Conservation (phyloP, 1,140 invertebrate species). For the Cardiocondyla obscurior region DNA sequence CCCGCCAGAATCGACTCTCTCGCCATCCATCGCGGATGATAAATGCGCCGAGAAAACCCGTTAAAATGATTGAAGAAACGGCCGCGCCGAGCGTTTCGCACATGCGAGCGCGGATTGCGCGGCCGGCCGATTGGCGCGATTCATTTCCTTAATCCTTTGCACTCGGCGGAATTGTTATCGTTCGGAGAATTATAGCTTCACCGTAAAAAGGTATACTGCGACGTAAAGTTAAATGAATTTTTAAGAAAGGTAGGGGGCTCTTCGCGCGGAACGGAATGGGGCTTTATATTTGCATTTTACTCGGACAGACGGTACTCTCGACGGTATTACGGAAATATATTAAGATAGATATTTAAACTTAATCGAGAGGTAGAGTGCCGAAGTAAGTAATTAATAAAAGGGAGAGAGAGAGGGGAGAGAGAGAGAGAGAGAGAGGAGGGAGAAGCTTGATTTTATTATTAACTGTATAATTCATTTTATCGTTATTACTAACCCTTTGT, state of each 20-base stretch:
- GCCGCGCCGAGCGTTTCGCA: conserved; percentile 19
- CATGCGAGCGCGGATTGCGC: conserved; percentile 46
- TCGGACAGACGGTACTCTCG: conserved; percentile 19
- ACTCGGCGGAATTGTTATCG: conserved; percentile 53
- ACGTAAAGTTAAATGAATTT: conserved; percentile 48
- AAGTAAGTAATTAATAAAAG: conserved; percentile 47
- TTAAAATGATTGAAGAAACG: conserved; percentile 58
- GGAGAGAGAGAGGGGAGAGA: not conserved
- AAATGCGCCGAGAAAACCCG: conserved; percentile 52
- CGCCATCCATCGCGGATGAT: conserved; percentile 53
- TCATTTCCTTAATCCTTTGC: conserved; percentile 55
- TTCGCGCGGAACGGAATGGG: conserved; percentile 3
- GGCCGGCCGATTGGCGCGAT: conserved; percentile 49
- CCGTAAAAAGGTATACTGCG: conserved; percentile 11
- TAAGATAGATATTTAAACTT: conserved; percentile 53
- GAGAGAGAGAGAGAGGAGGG: not conserved
- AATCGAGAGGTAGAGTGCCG: conserved; percentile 45
- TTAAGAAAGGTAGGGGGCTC: conserved; percentile 30
- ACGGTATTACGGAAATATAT: conserved; percentile 48
- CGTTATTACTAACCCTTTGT: conserved; percentile 50
- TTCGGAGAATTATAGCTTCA: conserved; percentile 50
- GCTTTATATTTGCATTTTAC: conserved; percentile 44
- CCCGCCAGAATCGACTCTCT: conserved; percentile 50
- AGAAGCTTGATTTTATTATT: conserved; percentile 49
- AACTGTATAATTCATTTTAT: conserved; percentile 48